These are phyloP conservation scores for Tenthredo mesomela DNA, from an alignment of 2,888 invertebrate genomes.

Conservation along the genomic window DNA sequence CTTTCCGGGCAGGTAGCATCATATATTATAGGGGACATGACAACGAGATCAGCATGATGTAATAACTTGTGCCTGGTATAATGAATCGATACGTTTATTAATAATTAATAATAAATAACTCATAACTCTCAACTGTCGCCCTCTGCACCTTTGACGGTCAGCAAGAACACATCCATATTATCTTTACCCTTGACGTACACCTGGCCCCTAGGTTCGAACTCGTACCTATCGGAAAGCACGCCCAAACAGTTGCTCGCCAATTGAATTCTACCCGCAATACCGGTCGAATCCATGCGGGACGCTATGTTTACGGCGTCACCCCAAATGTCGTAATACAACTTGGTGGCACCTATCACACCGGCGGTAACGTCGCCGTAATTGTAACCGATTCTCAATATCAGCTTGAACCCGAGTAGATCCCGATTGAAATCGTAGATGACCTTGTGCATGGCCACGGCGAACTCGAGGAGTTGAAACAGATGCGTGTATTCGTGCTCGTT, in stretches of 20 bases:
- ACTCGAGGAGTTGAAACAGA: conserved; percentile 94
- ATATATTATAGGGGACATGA: too few species aligned
- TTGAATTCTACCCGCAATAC: conserved; percentile 91
- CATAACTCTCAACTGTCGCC: conserved; percentile 41
- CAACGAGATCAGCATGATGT: background rate
- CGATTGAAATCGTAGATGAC: conserved; percentile 93
- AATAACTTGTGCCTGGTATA: background rate
- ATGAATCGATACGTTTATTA: conserved; percentile 1
- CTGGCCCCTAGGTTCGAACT: conserved; percentile 94
- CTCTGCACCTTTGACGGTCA: conserved; percentile 80
- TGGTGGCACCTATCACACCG: conserved; percentile 97
- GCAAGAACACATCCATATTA: conserved; percentile 94
- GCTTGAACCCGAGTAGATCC: conserved; percentile 93
- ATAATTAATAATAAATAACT: too few species aligned
- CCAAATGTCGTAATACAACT: conserved; percentile 98
- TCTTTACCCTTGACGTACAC: conserved; percentile 99
- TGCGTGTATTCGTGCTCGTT: conserved; percentile 88
- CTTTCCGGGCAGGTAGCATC: background rate
- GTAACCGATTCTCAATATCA: conserved; percentile 92
- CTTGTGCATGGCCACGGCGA: conserved; percentile 94
- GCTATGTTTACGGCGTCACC: conserved; percentile 99
- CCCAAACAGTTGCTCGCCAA: conserved; percentile 88
- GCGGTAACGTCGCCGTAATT: conserved; percentile 98
- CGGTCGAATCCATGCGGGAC: conserved; percentile 98
- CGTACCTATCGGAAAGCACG: conserved; percentile 86